Evolutionary conservation across 1,140 invertebrate genomes (phyloP).

Genomic region (Dendrolimus punctatus): DNA sequence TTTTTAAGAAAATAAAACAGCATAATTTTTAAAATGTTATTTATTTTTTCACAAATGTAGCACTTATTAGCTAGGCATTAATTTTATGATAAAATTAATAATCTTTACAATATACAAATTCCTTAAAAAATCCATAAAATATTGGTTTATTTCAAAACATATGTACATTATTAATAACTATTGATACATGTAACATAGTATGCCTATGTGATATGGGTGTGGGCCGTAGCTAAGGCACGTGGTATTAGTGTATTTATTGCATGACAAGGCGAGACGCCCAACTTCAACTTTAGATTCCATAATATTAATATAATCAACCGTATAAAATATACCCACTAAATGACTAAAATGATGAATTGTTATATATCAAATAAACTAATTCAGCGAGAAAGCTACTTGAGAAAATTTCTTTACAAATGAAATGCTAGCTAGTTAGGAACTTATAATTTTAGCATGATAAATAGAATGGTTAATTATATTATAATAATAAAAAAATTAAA

Average conservation of each 20-base stretch:
- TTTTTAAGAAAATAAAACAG: slow-evolving; percentile 50
- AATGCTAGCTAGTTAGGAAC: slow-evolving; percentile 67
- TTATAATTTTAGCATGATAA: slow-evolving; percentile 63
- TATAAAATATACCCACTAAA: slow-evolving; percentile 19
- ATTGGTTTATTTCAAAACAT: slow-evolving; percentile 71
- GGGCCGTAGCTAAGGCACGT: slow-evolving; percentile 66
- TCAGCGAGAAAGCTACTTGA: slow-evolving; percentile 29
- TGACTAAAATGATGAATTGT: slow-evolving; percentile 12
- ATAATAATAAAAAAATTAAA: slow-evolving; percentile 33
- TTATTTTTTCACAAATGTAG: slow-evolving; percentile 70
- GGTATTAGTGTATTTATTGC: slow-evolving; percentile 43
- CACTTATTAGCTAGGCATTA: slow-evolving; percentile 67
- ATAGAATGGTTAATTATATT: slow-evolving; percentile 26
- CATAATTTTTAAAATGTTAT: slow-evolving; percentile 68
- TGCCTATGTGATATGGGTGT: slow-evolving; percentile 62
- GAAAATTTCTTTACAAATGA: slow-evolving; percentile 39
- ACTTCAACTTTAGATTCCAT: slow-evolving; percentile 17
- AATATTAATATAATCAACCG: slow-evolving; percentile 12
- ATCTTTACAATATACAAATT: slow-evolving; percentile 73
- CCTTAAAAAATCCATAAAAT: slow-evolving; percentile 72
- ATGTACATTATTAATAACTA: slow-evolving; percentile 64
- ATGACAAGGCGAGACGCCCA: slow-evolving; percentile 18
- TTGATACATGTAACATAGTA: slow-evolving; percentile 61
- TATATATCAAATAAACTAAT: slow-evolving; percentile 22
- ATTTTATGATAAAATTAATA: slow-evolving; percentile 74